Evolutionary conservation across 2,888 invertebrate species (phyloP).

Genomic region (Mesorhabditis spiculigera): DNA sequence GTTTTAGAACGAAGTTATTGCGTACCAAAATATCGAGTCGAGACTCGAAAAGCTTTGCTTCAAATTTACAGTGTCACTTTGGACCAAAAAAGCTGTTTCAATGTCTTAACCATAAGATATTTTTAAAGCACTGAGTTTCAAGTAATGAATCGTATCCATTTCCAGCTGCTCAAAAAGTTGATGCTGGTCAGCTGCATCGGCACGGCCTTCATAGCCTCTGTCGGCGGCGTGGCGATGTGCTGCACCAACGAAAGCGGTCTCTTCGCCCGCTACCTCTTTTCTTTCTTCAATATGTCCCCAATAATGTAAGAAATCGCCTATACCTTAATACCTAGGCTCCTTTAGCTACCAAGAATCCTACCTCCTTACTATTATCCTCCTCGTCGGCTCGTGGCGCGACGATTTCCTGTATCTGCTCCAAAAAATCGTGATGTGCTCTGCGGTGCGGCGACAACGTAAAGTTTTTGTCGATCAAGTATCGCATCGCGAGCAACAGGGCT

Average conservation of each 20-base stretch:
- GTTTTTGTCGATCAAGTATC: neutral
- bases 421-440: neutral
- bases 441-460: neutral
- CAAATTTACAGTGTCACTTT: too few species aligned
- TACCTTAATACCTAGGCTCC: neutral
- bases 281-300: conserved; percentile 1
- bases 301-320: neutral
- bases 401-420: neutral
- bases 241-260: neutral
- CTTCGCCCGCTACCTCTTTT: neutral
- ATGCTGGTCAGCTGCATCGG: neutral
- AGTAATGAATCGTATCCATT: too few species aligned
- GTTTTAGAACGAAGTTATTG: too few species aligned
- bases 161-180: neutral
- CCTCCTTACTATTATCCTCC: neutral
- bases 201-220: neutral
- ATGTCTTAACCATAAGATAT: too few species aligned
- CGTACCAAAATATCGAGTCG: too few species aligned
- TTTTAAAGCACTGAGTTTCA: too few species aligned
- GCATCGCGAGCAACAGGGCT: neutral
- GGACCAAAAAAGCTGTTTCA: too few species aligned
- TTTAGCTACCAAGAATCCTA: neutral
- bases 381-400: neutral
- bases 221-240: neutral
- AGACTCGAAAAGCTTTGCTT: too few species aligned